Evolutionary conservation across 2,797 vertebrate genomes (phyloP), one percentile per base, ranked within the genome.

Genomic region (Clarias pachynema): DNA sequence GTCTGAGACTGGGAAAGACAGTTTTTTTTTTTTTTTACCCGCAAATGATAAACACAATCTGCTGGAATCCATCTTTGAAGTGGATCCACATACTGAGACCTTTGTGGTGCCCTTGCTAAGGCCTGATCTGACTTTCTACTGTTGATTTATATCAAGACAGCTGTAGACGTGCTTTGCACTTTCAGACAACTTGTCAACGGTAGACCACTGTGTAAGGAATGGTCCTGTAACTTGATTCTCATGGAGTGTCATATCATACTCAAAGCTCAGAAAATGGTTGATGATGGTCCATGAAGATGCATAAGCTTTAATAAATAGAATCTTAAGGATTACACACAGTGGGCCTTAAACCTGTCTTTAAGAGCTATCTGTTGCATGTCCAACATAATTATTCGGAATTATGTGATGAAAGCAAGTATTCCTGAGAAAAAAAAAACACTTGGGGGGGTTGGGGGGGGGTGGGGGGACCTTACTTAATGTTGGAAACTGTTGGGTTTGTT

Each of bases 71-170:
- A 56, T 31, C 22, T 73, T 59, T 26, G 6, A 56, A 59, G 40
- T 34, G 69, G 56, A 44, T 31, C 70, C 40, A 79, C 31, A 79
- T 57, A 62, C 62, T 44, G 89, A 87, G 49, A 87, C 88, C 63
- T 90, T 88, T 84, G 80, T 85, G 57, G 78, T 90, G 89, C 87
- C 87, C 86, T 86, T 81, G 88, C 87, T 73, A 79, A 87, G 74
- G 85, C 85, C 88, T 90, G 86, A 91, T 93, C 89, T 57, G 18
- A 81, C 87, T 92, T 92, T 90, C 92, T 86, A 62, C 49, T 37
- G 80, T 86, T 92, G 95, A 95, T 94, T 95, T 93, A 94, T 90
- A 89, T 80, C 60, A 66, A 86, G 91, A 89, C 94, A 94, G 94
- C 93, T 95, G 94, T 91, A 84, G 89, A 85, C 86, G 82, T 87